Conservation (phyloP, 2,797 vertebrate species). For the Diplodus sargus region DNA sequence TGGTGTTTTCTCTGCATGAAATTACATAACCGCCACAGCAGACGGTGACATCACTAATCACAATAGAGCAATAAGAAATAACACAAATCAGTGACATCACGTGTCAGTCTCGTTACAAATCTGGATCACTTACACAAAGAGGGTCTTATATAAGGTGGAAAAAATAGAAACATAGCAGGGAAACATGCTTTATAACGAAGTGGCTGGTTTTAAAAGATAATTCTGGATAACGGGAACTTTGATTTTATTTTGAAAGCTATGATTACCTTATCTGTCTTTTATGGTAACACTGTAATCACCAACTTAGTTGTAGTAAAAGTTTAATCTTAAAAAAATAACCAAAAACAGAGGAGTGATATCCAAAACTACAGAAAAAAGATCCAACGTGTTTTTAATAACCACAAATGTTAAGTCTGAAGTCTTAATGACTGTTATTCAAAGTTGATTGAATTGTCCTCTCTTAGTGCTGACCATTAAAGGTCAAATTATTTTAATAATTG, state of each 20-base stretch:
- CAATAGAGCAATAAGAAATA: constrained; percentile 14
- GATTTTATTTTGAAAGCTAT: not conserved
- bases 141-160: too few relatives aligned
- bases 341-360: not conserved
- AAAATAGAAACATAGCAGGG: not conserved
- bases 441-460: too few relatives aligned
- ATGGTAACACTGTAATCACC: not conserved
- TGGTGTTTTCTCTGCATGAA: constrained; percentile 5
- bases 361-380: too few relatives aligned
- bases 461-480: too few relatives aligned
- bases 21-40: constrained; percentile 6
- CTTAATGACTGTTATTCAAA: too few relatives aligned
- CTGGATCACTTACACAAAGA: not conserved
- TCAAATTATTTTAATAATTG: too few relatives aligned
- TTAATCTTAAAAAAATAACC: too few relatives aligned
- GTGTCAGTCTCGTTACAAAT: constrained; percentile 3
- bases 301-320: not conserved
- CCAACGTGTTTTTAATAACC: too few relatives aligned
- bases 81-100: not conserved
- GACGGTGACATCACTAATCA: constrained; percentile 10
- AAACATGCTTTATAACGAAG: not conserved
- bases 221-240: not conserved
- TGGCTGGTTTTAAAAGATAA: not conserved
- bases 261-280: not conserved
- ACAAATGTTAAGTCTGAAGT: too few relatives aligned